Conservation (phyloP, 2,888 invertebrate genomes). For the Synanthedon vespiformis region DNA sequence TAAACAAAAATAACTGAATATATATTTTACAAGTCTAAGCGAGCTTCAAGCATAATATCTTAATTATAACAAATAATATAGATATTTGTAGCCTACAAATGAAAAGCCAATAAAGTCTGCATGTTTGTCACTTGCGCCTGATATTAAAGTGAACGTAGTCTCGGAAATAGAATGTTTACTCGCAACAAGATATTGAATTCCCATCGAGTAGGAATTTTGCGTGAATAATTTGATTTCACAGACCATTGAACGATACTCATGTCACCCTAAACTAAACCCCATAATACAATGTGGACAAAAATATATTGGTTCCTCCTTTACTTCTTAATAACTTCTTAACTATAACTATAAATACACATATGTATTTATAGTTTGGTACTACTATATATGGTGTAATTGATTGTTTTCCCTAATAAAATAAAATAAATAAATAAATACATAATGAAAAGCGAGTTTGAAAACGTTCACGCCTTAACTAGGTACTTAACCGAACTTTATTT, state of each 20-base stretch:
- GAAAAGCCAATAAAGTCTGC: not conserved
- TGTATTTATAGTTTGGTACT: no score
- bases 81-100: not conserved
- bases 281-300: not conserved
- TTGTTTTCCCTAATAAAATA: no score
- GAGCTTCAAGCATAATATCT: not conserved
- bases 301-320: not conserved
- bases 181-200: conserved; percentile 37
- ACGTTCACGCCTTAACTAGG: no score
- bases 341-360: no score
- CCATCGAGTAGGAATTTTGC: conserved; percentile 23
- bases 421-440: no score
- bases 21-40: no score
- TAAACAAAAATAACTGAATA: no score
- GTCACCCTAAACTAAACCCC: not conserved
- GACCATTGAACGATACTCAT: conserved; percentile 6
- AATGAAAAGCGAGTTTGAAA: no score
- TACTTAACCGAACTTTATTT: no score
- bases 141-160: not conserved
- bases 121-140: conserved; percentile 2
- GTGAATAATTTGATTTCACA: conserved; percentile 26
- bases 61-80: not conserved
- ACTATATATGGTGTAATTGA: no score
- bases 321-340: no score
- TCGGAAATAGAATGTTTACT: conserved; percentile 18